phyloP scores from a whole-genome alignment of 1,140 invertebrate species.

The Chlorops oryzae region DNA sequence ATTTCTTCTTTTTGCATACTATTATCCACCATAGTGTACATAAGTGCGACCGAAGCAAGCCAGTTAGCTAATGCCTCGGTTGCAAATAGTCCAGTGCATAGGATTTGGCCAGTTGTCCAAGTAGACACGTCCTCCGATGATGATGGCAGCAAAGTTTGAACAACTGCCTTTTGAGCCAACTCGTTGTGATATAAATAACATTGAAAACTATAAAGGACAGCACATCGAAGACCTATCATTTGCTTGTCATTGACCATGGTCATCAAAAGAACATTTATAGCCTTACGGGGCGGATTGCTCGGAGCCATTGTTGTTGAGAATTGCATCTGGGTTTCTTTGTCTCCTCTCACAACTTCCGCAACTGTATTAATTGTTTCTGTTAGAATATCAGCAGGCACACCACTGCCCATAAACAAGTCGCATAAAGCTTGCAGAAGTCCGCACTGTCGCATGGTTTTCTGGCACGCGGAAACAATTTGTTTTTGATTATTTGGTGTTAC shows the following conservation, averaged over 20 bases:
- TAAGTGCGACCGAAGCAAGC: slow-evolving; percentile 88
- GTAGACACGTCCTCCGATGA: slow-evolving; percentile 64
- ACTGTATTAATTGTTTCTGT: slow-evolving; percentile 95
- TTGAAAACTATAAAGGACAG: slow-evolving; percentile 95
- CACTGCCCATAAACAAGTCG: slow-evolving; percentile 86
- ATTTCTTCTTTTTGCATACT: slow-evolving; percentile 85
- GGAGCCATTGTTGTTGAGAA: slow-evolving; percentile 88
- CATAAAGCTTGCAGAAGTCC: slow-evolving; percentile 78
- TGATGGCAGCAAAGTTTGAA: slow-evolving; percentile 86
- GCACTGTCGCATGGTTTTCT: slow-evolving; percentile 79
- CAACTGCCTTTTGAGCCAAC: slow-evolving; percentile 76
- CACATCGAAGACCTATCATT: slow-evolving; percentile 82
- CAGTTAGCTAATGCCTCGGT: slow-evolving; percentile 91
- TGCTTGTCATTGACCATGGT: slow-evolving; percentile 99
- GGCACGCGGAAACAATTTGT: slow-evolving; percentile 68
- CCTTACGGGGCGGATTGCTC: slow-evolving; percentile 83
- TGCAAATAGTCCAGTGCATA: slow-evolving; percentile 91
- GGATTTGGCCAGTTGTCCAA: slow-evolving; percentile 77
- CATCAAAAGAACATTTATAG: slow-evolving; percentile 91
- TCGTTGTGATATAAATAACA: slow-evolving; percentile 94
- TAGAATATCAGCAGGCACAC: slow-evolving; percentile 93
- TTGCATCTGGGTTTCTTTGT: slow-evolving; percentile 85
- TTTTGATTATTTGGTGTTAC: slow-evolving; percentile 84
- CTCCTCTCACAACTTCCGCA: slow-evolving; percentile 89
- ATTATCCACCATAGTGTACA: slow-evolving; percentile 87